Conservation (phyloP, 2,888 invertebrate genomes). For the Fabriciana adippe region DNA sequence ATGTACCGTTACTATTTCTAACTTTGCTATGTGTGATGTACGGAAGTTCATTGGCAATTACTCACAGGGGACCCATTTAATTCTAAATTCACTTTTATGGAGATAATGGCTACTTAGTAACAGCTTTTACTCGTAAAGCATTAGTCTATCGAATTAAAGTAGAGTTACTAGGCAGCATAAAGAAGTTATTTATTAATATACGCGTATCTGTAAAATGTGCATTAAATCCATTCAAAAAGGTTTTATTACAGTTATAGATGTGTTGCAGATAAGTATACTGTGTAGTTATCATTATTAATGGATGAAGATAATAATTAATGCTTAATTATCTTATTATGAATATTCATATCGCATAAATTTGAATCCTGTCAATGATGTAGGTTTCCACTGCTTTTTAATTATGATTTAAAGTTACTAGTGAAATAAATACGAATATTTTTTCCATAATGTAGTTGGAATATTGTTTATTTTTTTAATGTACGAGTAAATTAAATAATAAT, state of each 20-base stretch:
- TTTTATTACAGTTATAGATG: too few species aligned
- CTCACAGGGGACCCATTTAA: slow-evolving; percentile 10
- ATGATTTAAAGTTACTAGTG: slow-evolving; percentile 3
- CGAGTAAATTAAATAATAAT: too few species aligned
- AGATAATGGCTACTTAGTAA: neutral
- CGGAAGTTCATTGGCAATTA: slow-evolving; percentile 22
- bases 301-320: slow-evolving; percentile 15
- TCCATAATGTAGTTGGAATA: too few species aligned
- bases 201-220: too few species aligned
- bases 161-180: too few species aligned
- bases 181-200: too few species aligned
- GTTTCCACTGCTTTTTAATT: slow-evolving; percentile 9
- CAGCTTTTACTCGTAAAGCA: too few species aligned
- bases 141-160: neutral
- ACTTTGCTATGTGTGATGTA: neutral
- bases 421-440: too few species aligned
- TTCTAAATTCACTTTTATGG: neutral
- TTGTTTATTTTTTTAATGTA: too few species aligned
- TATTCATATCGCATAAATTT: slow-evolving; percentile 16
- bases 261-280: neutral
- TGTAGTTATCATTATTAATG: slow-evolving; percentile 10
- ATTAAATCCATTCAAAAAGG: too few species aligned
- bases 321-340: slow-evolving; percentile 19
- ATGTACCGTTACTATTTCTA: neutral
- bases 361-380: slow-evolving; percentile 5